Evolutionary conservation across 2,113 vertebrate species (phyloP), one percentile per base, ranked within the genome.

Genomic region (Rhinoderma darwinii): DNA sequence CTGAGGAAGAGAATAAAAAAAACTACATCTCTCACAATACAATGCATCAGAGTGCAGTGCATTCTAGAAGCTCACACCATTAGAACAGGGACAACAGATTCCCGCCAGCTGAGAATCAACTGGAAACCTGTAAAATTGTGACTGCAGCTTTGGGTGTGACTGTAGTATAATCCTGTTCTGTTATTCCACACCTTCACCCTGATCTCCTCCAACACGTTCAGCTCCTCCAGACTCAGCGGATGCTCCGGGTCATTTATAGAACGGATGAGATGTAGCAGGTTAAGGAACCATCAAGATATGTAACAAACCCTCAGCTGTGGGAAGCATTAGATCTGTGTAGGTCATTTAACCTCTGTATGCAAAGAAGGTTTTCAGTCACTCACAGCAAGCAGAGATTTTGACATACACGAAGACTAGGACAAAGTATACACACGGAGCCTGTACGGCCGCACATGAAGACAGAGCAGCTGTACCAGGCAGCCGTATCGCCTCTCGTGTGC

Each of bases 191-290:
- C 97, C 80, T 96, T 93, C 50, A 99, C 96, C 72, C 96, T 91
- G 79, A 97, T 63, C 90, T 98, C 96, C 89, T 99, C 97, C 75
- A 99, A 96, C 0, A 99, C 97, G 35, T 99, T 99, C 61, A 99
- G 91, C 77, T 98, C 97, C 89, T 99, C 98, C 80, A 99, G 94
- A 0, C 96, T 97, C 82, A 99, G 95, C 0, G 98, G 98, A 87
- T 99, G 97, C 88, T 99, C 98, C 0, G 97, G 97, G 89, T 99
- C 97, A 84, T 96, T 99, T 88, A 99, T 99, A 68, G 96, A 96
- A 86, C 96, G 94, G 89, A 99, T 98, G 72, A 99, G 94, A 96
- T 99, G 97, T 97, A 89, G 25, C 22, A 41, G 12, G 93, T 97
- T 94, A 97, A 97, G 95, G 95, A 94, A 95, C 93, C 72, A 17